Evolutionary conservation across 2,888 invertebrate genomes (phyloP), one percentile per base, ranked within the genome.

Genomic region (Himalopsyche anomala): DNA sequence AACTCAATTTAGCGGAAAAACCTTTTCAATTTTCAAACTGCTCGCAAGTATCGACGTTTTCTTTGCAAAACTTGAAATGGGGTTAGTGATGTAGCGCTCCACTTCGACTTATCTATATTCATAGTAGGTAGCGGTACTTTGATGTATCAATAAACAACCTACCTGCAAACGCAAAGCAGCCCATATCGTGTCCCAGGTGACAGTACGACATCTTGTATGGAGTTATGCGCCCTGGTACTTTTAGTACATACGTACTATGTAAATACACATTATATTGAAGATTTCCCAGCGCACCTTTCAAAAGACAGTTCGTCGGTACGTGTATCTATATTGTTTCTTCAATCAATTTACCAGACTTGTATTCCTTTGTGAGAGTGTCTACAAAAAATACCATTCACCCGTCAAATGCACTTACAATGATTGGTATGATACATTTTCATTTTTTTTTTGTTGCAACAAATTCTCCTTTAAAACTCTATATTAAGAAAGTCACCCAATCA

Each of bases 21-120:
- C 86, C 80, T 86, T 86, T 86, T 86, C 86, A 86, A 86, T 86
- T 86, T 86, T 82, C 56, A 62, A 82, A 82, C 82, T 62, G 82
- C 82, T 82, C 62, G 40, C 82, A 74, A 74, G 38, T 82, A 82
- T 62, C 82, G 82, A 62, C 56, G 36, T 62, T 56, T 82, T 54
- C 38, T 45, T 40, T 38, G 82, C 42, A 62, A 55, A 38, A 42
- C 80, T 80, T 80, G 74, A 74, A 74, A 42, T 62, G n/a, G 82
- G 28, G 40, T 54, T 82, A 62, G 62, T 12, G 82, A 40, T 62
- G 54, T 51, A 82, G 55, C 51, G 36, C 55, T 51, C 62, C 82
- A 38, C 80, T n/a, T 45, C 38, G 74, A 36, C 74, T 38, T 74
- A 74, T 36, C 11, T 74, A 74, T 74, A 74, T 74, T 74, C 74